phyloP scores from a whole-genome alignment of 2,888 invertebrate species.

The Chrysolina americana region DNA sequence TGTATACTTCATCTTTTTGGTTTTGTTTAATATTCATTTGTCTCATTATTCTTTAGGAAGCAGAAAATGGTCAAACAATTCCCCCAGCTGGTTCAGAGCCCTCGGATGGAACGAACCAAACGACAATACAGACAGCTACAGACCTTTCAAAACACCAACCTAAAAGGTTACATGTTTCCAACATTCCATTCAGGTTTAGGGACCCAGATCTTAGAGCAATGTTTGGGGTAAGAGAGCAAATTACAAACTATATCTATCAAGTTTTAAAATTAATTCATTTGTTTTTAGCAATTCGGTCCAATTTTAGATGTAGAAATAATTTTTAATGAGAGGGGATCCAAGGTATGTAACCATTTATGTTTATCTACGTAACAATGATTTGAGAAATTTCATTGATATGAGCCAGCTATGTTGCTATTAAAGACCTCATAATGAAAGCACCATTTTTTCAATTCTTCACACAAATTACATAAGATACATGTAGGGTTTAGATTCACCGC shows the following conservation, averaged over 20 bases:
- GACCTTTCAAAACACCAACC: slow-evolving; percentile 82
- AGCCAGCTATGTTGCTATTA: slow-evolving; percentile 67
- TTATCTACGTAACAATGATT: slow-evolving; percentile 42
- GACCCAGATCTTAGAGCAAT: slow-evolving; percentile 98
- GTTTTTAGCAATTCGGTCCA: slow-evolving; percentile 96
- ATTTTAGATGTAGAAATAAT: slow-evolving; percentile 99
- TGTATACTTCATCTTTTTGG: too few relatives aligned
- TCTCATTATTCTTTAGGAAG: slow-evolving; percentile 39
- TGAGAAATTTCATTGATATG: slow-evolving; percentile 55
- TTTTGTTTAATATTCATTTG: not conserved
- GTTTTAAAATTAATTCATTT: slow-evolving; percentile 52
- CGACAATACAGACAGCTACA: slow-evolving; percentile 68
- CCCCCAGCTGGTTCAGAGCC: slow-evolving; percentile 59
- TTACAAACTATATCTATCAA: not conserved
- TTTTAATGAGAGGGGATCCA: slow-evolving; percentile 99
- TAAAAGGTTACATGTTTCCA: slow-evolving; percentile 98
- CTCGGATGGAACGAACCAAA: slow-evolving; percentile 51
- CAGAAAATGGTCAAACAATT: slow-evolving; percentile 56
- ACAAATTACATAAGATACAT: too few relatives aligned
- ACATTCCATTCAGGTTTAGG: slow-evolving; percentile 99
- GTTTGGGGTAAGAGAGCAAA: slow-evolving; percentile 88
- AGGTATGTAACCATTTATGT: slow-evolving; percentile 81
- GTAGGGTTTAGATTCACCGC: too few relatives aligned
- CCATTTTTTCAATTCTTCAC: too few relatives aligned
- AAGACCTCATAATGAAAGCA: slow-evolving; percentile 56